A percentile compares a stretch with the other conserved stretches of the same genome.
phyloP scores from a whole-genome alignment of 2,797 vertebrate species.

The Gila robusta region DNA sequence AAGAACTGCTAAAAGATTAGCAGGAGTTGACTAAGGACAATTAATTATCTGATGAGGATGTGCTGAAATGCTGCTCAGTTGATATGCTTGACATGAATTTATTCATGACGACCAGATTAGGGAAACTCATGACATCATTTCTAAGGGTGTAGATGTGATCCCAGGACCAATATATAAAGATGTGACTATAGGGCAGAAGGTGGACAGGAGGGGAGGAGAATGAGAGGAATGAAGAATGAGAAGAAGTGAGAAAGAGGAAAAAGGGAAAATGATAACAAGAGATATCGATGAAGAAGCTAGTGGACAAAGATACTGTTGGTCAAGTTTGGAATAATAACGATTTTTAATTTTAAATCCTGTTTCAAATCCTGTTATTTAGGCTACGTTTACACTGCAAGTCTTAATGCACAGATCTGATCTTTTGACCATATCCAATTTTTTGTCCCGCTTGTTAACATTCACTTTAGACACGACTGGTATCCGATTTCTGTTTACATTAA shows the following conservation, averaged over 20 bases:
- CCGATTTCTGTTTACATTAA: background rate
- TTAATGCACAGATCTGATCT: background rate
- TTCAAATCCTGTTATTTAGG: slow-evolving; percentile 42
- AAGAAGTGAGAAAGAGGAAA: slow-evolving; percentile 8
- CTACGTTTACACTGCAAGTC: background rate
- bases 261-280: background rate
- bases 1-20: slow-evolving; percentile 61
- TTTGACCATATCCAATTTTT: background rate
- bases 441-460: background rate
- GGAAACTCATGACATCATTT: slow-evolving; percentile 14
- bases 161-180: background rate
- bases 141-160: background rate
- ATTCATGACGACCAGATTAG: slow-evolving; percentile 46
- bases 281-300: background rate
- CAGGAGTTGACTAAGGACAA: slow-evolving; percentile 38
- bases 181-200: background rate
- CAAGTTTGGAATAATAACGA: no score
- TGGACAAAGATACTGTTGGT: background rate
- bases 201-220: background rate
- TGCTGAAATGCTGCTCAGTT: slow-evolving; percentile 68
- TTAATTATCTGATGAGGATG: slow-evolving; percentile 10
- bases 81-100: slow-evolving; percentile 75
- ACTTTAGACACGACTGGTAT: no score
- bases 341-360: background rate
- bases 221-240: slow-evolving; percentile 7